Evolutionary conservation across 2,888 invertebrate species (phyloP).

Genomic region (Cryptocephalus primarius): DNA sequence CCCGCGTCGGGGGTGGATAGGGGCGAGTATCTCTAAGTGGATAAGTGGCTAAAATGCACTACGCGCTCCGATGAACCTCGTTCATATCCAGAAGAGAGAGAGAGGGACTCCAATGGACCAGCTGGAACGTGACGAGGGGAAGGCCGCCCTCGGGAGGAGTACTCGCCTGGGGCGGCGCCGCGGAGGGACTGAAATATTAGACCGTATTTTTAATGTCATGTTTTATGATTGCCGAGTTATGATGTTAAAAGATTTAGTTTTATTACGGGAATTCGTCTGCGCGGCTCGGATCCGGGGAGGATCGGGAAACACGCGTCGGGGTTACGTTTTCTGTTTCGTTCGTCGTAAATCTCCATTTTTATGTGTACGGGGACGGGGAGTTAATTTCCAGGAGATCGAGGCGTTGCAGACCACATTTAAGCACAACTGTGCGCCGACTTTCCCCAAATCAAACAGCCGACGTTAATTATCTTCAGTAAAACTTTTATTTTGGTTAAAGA

Average conservation of each 20-base stretch:
- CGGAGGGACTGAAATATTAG: slow-evolving; percentile 31
- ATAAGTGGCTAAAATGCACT: slow-evolving; percentile 37
- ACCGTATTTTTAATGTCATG: slow-evolving; percentile 35
- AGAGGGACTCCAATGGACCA: slow-evolving; percentile 22
- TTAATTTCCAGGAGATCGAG: too few relatives aligned
- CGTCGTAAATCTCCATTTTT: background rate
- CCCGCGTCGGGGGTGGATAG: slow-evolving; percentile 7
- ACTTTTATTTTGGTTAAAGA: too few relatives aligned
- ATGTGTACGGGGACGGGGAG: too few relatives aligned
- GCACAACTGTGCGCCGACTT: too few relatives aligned
- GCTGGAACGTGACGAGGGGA: slow-evolving; percentile 4
- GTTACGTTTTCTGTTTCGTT: background rate
- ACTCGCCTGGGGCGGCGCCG: slow-evolving; percentile 14
- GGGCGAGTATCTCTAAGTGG: slow-evolving; percentile 12
- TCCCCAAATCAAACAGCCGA: too few relatives aligned
- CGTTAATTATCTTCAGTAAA: too few relatives aligned
- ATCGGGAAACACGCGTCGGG: background rate
- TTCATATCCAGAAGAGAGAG: slow-evolving; percentile 31
- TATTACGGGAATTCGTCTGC: slow-evolving; percentile 27
- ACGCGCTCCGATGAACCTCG: slow-evolving; percentile 35
- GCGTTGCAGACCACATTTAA: too few relatives aligned
- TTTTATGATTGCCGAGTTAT: slow-evolving; percentile 31
- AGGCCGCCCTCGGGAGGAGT: slow-evolving; percentile 2
- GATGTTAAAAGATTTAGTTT: slow-evolving; percentile 34
- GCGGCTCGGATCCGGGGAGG: slow-evolving; percentile 7